phyloP scores from a whole-genome alignment of 2,797 vertebrate species.

The Bradypodion ventrale region DNA sequence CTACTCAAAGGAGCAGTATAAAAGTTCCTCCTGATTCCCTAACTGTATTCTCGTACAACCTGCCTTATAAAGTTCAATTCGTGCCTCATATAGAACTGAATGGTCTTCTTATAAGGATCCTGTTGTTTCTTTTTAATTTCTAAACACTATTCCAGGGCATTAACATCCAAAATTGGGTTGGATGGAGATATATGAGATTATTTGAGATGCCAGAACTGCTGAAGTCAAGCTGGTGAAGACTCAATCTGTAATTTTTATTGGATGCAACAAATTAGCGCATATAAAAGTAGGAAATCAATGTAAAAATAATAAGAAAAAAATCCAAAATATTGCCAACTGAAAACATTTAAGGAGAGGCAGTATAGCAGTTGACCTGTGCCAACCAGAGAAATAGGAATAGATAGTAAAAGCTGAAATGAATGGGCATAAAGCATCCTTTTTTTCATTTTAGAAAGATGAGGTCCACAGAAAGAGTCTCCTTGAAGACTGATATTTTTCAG shows the following conservation, averaged over 20 bases:
- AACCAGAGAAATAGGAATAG: background rate
- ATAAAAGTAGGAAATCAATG: background rate
- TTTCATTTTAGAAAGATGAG: background rate
- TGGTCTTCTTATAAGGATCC: too few species aligned
- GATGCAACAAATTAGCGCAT: background rate
- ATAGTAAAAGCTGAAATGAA: background rate
- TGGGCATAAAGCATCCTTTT: background rate
- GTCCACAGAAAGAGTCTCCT: too few species aligned
- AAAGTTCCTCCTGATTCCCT: background rate
- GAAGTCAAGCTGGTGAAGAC: background rate
- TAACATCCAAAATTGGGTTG: background rate
- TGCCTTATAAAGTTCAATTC: background rate
- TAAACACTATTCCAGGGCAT: too few species aligned
- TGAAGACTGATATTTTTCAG: too few species aligned
- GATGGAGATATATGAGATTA: background rate
- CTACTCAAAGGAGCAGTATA: background rate
- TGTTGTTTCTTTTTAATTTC: too few species aligned
- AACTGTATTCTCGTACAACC: too few species aligned
- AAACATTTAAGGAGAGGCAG: background rate
- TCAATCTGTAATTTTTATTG: background rate
- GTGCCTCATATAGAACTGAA: background rate
- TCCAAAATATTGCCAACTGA: background rate
- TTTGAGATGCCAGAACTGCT: background rate
- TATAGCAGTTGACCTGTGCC: too few species aligned
- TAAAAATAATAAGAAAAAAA: background rate